phyloP scores from a whole-genome alignment of 2,113 vertebrate species.

The Cyprinodon brontotheroides region DNA sequence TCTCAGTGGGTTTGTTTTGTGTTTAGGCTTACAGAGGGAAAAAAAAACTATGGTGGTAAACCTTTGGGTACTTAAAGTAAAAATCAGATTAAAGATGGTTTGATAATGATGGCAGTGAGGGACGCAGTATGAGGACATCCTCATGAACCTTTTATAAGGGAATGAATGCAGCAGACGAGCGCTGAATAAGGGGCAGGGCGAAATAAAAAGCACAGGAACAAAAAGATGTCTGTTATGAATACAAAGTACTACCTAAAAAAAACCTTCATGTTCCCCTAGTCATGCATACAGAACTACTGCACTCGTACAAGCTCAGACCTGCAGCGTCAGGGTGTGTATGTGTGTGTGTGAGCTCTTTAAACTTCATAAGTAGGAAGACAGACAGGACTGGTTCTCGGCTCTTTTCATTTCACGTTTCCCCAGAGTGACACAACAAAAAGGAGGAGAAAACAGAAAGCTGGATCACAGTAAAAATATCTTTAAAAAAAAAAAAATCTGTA shows the following conservation, averaged over 20 bases:
- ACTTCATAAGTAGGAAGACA: conserved; percentile 32
- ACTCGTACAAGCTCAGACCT: conserved; percentile 55
- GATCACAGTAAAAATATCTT: not conserved
- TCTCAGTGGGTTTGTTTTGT: not conserved
- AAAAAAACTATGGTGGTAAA: not conserved
- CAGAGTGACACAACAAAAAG: conserved; percentile 43
- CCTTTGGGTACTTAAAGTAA: not conserved
- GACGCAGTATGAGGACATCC: conserved; percentile 8
- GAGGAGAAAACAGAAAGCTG: not conserved
- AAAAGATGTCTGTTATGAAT: too few species aligned
- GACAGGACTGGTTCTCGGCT: conserved; percentile 26
- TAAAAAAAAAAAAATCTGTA: not conserved
- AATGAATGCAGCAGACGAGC: conserved; percentile 37
- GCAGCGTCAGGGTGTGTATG: conserved; percentile 46
- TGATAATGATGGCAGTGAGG: conserved; percentile 11
- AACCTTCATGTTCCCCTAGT: conserved; percentile 27
- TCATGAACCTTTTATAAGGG: conserved; percentile 8
- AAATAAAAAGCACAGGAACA: too few species aligned
- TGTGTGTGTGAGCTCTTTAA: conserved; percentile 35
- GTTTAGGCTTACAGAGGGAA: not conserved
- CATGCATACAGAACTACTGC: conserved; percentile 14
- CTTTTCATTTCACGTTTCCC: conserved; percentile 7
- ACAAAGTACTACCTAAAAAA: conserved; percentile 29
- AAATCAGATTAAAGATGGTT: conserved; percentile 26
- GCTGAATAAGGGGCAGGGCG: too few species aligned